Evolutionary conservation across 2,888 invertebrate species (phyloP).

Genomic region (Pseudanteris insignis): DNA sequence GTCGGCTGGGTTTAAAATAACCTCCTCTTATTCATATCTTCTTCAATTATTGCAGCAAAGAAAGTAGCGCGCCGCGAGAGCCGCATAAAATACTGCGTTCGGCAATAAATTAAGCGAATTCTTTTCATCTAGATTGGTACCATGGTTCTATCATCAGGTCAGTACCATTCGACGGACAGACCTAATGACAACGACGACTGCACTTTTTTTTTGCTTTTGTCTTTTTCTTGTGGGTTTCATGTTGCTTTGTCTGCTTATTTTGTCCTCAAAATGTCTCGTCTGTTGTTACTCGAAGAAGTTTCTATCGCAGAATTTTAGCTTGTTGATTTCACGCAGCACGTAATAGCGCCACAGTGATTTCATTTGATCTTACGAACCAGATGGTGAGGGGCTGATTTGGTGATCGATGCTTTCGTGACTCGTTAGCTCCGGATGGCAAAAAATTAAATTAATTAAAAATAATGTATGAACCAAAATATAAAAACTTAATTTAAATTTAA

Average conservation of each 20-base stretch:
- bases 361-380: conserved; percentile 24
- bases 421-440: conserved; percentile 40
- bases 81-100: conserved; percentile 64
- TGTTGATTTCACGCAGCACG: conserved; percentile 40
- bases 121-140: conserved; percentile 41
- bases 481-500: no score
- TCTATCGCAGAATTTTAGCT: no score
- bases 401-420: conserved; percentile 43
- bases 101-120: conserved; percentile 64
- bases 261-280: conserved; percentile 2
- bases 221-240: conserved; percentile 3
- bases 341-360: conserved; percentile 24
- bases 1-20: no score
- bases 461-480: no score
- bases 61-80: conserved; percentile 53
- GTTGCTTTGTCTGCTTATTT: conserved; percentile 4
- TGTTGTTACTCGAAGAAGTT: no score
- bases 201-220: conserved; percentile 17
- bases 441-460: no score
- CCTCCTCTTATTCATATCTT: conserved; percentile 5
- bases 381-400: conserved; percentile 34
- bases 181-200: conserved; percentile 42
- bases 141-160: conserved; percentile 40
- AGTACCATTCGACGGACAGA: conserved; percentile 25
- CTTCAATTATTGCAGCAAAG: conserved; percentile 12